A percentile compares a stretch with the other conserved stretches of the same genome.
phyloP scores from a whole-genome alignment of 1,140 invertebrate genomes.

The Druon quercuslanigerum region DNA sequence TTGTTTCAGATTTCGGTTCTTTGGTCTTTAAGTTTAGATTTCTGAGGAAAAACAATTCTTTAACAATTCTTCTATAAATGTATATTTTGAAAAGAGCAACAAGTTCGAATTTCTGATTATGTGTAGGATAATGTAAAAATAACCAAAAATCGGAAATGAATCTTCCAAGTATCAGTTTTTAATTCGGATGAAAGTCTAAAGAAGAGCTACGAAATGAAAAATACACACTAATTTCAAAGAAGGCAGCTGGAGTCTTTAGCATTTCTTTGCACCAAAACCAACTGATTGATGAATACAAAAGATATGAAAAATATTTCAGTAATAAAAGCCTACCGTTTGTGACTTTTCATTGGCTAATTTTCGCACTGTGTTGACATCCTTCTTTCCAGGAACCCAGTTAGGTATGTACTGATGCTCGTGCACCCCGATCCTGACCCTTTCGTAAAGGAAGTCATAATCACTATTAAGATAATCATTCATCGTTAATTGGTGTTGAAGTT shows the following conservation, averaged over 20 bases:
- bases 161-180: neutral
- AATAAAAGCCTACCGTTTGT: conserved; percentile 61
- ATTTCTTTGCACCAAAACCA: neutral
- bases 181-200: neutral
- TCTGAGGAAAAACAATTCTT: no score
- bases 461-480: conserved; percentile 64
- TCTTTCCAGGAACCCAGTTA: conserved; percentile 71
- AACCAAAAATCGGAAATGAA: no score
- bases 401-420: conserved; percentile 72
- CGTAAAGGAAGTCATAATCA: conserved; percentile 68
- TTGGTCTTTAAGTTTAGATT: no score
- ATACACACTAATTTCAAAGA: neutral
- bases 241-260: neutral
- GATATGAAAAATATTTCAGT: neutral
- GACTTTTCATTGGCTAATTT: conserved; percentile 48
- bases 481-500: conserved; percentile 63
- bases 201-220: neutral
- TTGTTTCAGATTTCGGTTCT: neutral
- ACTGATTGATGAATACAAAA: no score
- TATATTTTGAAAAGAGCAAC: no score
- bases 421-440: conserved; percentile 64
- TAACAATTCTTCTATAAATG: no score
- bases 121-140: no score
- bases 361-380: conserved; percentile 60
- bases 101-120: no score